Evolutionary conservation across 2,888 invertebrate species (phyloP).

Genomic region (Glyphotaelius pellucidus): DNA sequence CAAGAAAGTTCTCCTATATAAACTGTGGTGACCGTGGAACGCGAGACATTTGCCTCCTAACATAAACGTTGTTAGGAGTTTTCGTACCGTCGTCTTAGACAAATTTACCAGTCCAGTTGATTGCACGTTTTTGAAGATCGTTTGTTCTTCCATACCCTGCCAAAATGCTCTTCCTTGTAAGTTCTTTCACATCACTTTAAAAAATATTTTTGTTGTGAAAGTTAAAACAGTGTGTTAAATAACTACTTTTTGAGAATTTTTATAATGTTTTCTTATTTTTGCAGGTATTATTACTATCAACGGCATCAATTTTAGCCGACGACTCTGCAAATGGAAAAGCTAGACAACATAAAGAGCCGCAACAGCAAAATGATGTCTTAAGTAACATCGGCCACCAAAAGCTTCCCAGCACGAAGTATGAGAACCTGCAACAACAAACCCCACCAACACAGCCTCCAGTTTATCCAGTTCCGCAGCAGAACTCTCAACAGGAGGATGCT

Average conservation of each 20-base stretch:
- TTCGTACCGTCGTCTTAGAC: neutral
- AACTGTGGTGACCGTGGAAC: constrained; percentile 53
- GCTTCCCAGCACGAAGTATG: constrained; percentile 73
- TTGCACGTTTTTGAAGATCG: constrained; percentile 27
- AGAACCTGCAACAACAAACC: neutral
- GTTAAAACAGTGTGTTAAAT: neutral
- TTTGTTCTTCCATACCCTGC: neutral
- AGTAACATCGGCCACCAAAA: constrained; percentile 73
- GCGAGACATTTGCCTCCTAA: constrained; percentile 64
- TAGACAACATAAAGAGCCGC: constrained; percentile 72
- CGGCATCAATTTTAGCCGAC: constrained; percentile 71
- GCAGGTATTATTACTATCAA: constrained; percentile 73
- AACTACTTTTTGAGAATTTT: neutral
- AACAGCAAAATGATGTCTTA: constrained; percentile 73
- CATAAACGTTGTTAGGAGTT: constrained; percentile 36
- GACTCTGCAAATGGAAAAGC: constrained; percentile 76
- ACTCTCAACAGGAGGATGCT: constrained; percentile 68
- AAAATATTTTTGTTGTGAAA: neutral
- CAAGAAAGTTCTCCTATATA: constrained; percentile 65
- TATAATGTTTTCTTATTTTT: constrained; percentile 45
- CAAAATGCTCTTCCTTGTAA: constrained; percentile 56
- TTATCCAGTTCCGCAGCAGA: constrained; percentile 67
- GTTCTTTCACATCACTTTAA: constrained; percentile 14
- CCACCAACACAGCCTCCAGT: constrained; percentile 67
- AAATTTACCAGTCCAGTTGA: neutral